These are phyloP conservation scores for Oenanthe melanoleuca DNA, from an alignment of 2,113 vertebrate species.

Conservation along the genomic window DNA sequence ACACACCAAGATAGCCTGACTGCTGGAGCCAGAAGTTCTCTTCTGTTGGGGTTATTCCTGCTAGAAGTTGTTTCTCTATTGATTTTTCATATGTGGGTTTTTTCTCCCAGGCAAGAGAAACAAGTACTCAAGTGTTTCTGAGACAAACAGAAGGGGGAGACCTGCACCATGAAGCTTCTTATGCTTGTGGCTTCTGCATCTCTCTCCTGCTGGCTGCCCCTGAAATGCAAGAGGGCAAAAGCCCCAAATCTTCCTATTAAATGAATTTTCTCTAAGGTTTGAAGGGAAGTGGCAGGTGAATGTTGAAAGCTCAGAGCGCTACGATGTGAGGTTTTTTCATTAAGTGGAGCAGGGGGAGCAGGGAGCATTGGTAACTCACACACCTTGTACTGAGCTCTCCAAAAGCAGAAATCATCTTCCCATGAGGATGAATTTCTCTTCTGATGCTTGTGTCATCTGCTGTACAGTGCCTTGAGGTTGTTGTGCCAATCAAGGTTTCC, in stretches of 20 bases:
- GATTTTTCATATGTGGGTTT: neutral
- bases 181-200: neutral
- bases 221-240: neutral
- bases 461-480: neutral
- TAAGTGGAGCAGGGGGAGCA: neutral
- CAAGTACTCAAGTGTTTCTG: neutral
- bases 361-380: neutral
- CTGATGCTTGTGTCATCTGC: neutral
- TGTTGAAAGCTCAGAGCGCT: neutral
- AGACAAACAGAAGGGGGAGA: neutral
- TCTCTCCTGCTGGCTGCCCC: neutral
- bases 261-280: neutral
- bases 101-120: neutral
- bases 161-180: neutral
- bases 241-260: neutral
- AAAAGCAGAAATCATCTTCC: neutral
- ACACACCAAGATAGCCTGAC: neutral
- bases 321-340: accelerated
- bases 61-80: neutral
- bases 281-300: neutral
- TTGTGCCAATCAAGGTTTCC: neutral
- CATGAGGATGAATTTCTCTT: neutral
- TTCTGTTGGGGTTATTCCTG: neutral
- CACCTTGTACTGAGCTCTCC: neutral
- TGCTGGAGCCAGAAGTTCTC: neutral